Evolutionary conservation across 2,113 vertebrate genomes (phyloP).

Genomic region (cat (Felis catus)): DNA sequence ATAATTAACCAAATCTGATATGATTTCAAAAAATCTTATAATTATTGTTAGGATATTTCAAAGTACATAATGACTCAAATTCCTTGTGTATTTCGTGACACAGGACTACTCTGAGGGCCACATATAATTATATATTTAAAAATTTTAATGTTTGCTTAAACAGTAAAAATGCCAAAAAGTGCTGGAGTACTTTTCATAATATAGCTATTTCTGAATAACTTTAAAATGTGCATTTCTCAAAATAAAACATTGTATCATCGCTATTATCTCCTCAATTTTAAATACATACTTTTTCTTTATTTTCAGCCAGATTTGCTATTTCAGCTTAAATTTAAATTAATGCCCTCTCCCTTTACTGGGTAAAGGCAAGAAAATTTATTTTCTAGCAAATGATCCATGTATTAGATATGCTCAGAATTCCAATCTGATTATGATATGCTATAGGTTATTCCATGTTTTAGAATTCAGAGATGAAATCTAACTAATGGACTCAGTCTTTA

Average conservation of each 20-base stretch:
- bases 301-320: conserved; percentile 43
- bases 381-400: conserved; percentile 7
- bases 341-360: neutral
- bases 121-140: conserved; percentile 61
- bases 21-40: conserved; percentile 33
- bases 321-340: conserved; percentile 41
- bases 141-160: conserved; percentile 51
- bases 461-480: conserved; percentile 44
- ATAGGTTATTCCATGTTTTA: neutral
- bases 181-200: neutral
- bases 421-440: neutral
- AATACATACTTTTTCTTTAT: neutral
- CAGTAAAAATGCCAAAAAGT: conserved; percentile 28
- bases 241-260: conserved; percentile 29
- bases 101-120: neutral
- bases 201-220: conserved; percentile 18
- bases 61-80: neutral
- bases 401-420: conserved; percentile 39
- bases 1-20: conserved; percentile 21
- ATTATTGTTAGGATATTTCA: conserved; percentile 27
- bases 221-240: conserved; percentile 55
- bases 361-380: conserved; percentile 56
- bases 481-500: neutral
- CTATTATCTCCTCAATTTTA: conserved; percentile 14
- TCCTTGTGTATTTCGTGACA: neutral